Evolutionary conservation across 2,113 vertebrate species (phyloP).

Genomic region (Bos indicus): DNA sequence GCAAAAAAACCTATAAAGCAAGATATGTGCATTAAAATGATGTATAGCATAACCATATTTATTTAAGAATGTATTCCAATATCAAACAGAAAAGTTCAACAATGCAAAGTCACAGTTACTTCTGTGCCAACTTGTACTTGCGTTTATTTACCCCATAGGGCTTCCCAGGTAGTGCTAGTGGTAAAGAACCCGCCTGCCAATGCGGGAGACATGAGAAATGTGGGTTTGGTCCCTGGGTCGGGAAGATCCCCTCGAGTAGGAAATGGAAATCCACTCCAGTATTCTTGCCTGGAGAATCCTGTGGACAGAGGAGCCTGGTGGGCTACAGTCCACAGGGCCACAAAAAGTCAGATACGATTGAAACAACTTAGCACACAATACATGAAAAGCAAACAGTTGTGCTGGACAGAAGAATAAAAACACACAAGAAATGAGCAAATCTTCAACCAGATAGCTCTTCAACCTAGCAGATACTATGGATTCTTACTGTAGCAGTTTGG

Average conservation of each 20-base stretch:
- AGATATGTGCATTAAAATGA: not conserved
- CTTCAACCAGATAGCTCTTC: not conserved
- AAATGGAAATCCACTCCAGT: not conserved
- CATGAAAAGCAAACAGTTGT: not conserved
- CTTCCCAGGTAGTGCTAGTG: not conserved
- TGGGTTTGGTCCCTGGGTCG: not conserved
- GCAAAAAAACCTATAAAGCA: not conserved
- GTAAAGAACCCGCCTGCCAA: not conserved
- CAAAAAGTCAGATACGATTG: accelerated
- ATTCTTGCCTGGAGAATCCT: not conserved
- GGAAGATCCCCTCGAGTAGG: not conserved
- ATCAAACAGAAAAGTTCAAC: not conserved
- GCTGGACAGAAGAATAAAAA: not conserved
- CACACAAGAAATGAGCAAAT: not conserved
- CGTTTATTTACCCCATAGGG: not conserved
- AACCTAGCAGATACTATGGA: not conserved
- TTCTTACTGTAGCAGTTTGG: not conserved
- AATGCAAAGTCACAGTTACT: not conserved
- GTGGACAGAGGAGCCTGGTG: not conserved
- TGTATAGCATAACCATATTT: not conserved
- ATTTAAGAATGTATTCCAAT: not conserved
- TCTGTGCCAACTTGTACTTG: not conserved
- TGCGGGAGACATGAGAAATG: not conserved
- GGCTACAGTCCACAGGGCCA: accelerated
- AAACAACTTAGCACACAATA: not conserved